phyloP scores from a whole-genome alignment of 2,113 vertebrate species.

The Xerus inauris region DNA sequence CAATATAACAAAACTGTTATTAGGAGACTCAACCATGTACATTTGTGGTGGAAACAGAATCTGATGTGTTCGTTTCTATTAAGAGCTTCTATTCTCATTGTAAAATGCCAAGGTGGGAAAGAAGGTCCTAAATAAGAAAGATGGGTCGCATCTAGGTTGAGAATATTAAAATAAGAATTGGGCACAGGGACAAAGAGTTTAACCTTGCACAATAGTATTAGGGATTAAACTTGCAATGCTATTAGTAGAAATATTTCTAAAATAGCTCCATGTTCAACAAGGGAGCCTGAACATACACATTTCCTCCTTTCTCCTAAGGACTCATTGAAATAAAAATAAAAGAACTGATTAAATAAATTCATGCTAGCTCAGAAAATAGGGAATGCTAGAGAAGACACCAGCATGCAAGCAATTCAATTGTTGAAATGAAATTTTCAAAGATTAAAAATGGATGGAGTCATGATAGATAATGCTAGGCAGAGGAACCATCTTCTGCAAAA shows the following conservation, averaged over 20 bases:
- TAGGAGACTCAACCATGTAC: background rate
- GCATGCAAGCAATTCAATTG: background rate
- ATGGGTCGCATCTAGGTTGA: background rate
- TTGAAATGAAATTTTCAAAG: background rate
- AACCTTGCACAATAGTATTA: background rate
- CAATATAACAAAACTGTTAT: constrained; percentile 26
- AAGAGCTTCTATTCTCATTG: background rate
- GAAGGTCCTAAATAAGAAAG: background rate
- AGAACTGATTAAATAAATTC: background rate
- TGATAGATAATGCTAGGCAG: background rate
- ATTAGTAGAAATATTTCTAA: background rate
- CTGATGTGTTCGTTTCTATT: constrained; percentile 47
- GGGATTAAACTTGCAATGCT: background rate
- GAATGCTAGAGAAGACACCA: background rate
- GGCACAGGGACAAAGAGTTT: background rate
- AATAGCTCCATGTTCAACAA: background rate
- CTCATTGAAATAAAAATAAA: background rate
- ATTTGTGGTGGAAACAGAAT: constrained; percentile 55
- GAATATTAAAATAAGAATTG: background rate
- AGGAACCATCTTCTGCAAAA: background rate
- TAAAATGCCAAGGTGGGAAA: background rate
- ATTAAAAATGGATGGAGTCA: background rate
- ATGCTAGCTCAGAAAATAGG: background rate
- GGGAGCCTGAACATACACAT: no score
- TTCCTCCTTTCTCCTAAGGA: background rate